Conservation (phyloP, 2,113 vertebrate genomes). For the Ariopsis seemanni region DNA sequence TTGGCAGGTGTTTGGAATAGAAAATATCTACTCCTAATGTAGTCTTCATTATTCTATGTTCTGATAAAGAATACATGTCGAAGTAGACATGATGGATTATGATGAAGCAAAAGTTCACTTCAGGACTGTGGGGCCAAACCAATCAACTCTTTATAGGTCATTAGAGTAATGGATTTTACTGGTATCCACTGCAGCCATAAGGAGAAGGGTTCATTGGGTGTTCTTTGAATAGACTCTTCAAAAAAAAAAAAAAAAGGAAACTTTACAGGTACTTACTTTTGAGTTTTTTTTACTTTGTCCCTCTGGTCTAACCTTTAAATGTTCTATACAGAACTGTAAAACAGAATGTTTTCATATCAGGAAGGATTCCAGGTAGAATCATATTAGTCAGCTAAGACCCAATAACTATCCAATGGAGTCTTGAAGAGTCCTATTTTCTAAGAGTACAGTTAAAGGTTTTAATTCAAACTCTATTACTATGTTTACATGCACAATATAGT, state of each 20-base stretch:
- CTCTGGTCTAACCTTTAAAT: too few relatives aligned
- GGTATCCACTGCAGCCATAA: neutral
- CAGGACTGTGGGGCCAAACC: neutral
- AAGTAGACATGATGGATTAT: neutral
- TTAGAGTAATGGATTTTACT: neutral
- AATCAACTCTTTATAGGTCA: neutral
- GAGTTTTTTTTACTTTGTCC: neutral
- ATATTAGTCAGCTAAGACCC: neutral
- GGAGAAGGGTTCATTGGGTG: neutral
- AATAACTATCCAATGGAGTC: neutral
- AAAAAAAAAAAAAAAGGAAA: neutral
- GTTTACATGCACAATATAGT: too few relatives aligned
- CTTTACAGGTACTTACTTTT: neutral
- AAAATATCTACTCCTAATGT: neutral
- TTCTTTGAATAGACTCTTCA: neutral
- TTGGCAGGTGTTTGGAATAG: neutral
- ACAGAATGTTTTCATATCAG: too few relatives aligned
- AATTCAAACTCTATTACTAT: neutral
- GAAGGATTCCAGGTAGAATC: neutral
- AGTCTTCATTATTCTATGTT: neutral
- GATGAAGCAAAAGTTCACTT: neutral
- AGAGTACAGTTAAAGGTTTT: neutral
- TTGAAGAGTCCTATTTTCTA: neutral
- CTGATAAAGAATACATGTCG: neutral
- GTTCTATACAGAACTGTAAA: neutral